A percentile compares a stretch with the other conserved stretches of the same genome.
Conservation (phyloP, 64 coral and sea anemone genomes). For the Cladopsammia gracilis region DNA sequence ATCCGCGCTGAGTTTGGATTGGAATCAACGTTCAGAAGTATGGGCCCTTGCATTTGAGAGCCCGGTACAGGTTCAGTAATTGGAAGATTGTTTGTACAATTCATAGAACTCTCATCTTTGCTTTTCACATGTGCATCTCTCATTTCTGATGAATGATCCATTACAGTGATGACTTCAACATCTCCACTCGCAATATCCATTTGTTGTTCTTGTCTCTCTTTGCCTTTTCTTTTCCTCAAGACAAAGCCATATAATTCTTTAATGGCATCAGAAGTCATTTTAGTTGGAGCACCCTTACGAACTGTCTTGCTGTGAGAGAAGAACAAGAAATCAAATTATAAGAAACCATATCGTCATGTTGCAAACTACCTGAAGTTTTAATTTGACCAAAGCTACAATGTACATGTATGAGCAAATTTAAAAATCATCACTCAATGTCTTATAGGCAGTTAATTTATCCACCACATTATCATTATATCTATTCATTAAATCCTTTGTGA, state of each 20-base stretch:
- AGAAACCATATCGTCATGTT: background rate
- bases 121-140: too few relatives aligned
- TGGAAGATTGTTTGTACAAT: background rate
- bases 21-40: slow-evolving; percentile 11
- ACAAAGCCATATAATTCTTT: slow-evolving; percentile 66
- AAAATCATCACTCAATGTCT: too few relatives aligned
- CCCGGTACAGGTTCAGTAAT: background rate
- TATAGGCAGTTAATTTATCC: too few relatives aligned
- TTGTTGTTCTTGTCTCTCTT: slow-evolving; percentile 6
- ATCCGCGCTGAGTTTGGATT: background rate
- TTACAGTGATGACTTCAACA: background rate
- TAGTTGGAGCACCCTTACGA: slow-evolving; percentile 60
- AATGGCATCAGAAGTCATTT: slow-evolving; percentile 41
- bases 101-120: background rate
- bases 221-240: slow-evolving; percentile 33
- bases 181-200: background rate
- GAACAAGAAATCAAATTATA: background rate
- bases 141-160: background rate
- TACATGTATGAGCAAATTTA: too few relatives aligned
- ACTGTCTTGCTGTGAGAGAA: slow-evolving; percentile 21
- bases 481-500: too few relatives aligned
- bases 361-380: too few relatives aligned
- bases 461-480: too few relatives aligned
- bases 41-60: background rate
- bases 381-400: too few relatives aligned